Conservation (phyloP, 2,888 invertebrate species). For the Cetonia aurata region DNA sequence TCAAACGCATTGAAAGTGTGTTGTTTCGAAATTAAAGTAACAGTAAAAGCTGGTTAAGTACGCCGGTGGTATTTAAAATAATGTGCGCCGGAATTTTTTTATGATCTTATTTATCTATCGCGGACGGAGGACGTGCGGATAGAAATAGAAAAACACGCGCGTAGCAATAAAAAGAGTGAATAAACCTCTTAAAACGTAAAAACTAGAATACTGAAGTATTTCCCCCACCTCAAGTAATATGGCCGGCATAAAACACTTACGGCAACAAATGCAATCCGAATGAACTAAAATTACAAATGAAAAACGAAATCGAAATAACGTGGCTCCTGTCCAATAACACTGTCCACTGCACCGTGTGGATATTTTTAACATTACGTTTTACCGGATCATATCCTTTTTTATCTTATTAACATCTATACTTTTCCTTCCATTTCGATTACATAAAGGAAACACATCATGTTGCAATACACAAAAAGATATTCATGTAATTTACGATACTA, state of each 20-base stretch:
- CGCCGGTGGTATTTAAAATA: constrained; percentile 41
- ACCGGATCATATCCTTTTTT: constrained; percentile 16
- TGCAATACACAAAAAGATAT: constrained; percentile 29
- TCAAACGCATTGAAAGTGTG: constrained; percentile 40
- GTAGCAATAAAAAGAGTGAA: constrained; percentile 40
- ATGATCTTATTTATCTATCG: constrained; percentile 41
- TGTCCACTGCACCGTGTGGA: constrained; percentile 39
- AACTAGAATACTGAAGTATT: constrained; percentile 39
- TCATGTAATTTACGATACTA: constrained; percentile 49
- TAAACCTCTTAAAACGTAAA: constrained; percentile 40
- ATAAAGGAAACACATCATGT: constrained; percentile 22
- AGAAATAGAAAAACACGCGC: constrained; percentile 40
- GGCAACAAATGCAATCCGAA: constrained; percentile 38
- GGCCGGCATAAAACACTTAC: constrained; percentile 27
- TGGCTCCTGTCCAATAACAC: constrained; percentile 46
- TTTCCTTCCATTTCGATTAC: constrained; percentile 23
- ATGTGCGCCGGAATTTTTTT: constrained; percentile 40
- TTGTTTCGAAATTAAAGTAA: constrained; percentile 44
- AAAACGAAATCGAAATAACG: constrained; percentile 36
- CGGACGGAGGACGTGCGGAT: constrained; percentile 40
- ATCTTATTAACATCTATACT: constrained; percentile 1
- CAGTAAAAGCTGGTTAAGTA: constrained; percentile 43
- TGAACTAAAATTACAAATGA: constrained; percentile 38
- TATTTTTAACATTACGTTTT: constrained; percentile 28
- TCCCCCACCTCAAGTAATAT: constrained; percentile 23